Evolutionary conservation across 2,797 vertebrate species (phyloP), one percentile per base, ranked within the genome.

Genomic region (Danionella dracula): DNA sequence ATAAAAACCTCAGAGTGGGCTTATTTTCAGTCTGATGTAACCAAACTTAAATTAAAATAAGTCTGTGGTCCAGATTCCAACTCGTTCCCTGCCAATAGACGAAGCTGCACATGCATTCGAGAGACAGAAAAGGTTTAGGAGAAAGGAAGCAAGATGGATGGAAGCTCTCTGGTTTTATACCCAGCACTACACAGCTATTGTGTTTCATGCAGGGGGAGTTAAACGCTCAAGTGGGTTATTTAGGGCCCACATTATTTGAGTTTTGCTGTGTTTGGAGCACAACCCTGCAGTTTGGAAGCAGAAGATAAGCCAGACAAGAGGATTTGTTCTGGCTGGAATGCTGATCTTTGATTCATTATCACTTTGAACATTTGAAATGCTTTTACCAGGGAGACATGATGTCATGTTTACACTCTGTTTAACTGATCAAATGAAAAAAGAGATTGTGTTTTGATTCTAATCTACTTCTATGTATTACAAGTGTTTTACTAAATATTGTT

Each of bases 301-400:
- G 41, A 51, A 59, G 45, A 58, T 72, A 72, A 76, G 71, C 71
- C 34, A 46, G 59, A 74, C 65, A 55, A 71, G 69, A 59, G 72
- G 72, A 77, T 77, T 74, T 74, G 48, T 70, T 42, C 53, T 21
- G 56, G 8, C 56, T 63, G 72, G 69, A 74, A 74, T 67, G 69
- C 66, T 77, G 69, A 69, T 58, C 66, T 72, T 69, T 63, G 51
- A 72, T 35, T 37, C 61, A 53, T 51, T 69, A 49, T 66, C 55
- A 61, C 66, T 49, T 10, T 37, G 49, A 42, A n/a, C 37, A 11
- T 51, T 56, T 41, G 58, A 66, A 56, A 11, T 29, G 10, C 20
- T n/a, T 23, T 35, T 38, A 7, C 46, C 34, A 59, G 8, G 21
- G 42, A 27, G 40, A 38, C 8, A 15, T 5, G 6, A 11, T 20